phyloP scores from a whole-genome alignment of 2,888 invertebrate species.

The Hydraecia micacea region DNA sequence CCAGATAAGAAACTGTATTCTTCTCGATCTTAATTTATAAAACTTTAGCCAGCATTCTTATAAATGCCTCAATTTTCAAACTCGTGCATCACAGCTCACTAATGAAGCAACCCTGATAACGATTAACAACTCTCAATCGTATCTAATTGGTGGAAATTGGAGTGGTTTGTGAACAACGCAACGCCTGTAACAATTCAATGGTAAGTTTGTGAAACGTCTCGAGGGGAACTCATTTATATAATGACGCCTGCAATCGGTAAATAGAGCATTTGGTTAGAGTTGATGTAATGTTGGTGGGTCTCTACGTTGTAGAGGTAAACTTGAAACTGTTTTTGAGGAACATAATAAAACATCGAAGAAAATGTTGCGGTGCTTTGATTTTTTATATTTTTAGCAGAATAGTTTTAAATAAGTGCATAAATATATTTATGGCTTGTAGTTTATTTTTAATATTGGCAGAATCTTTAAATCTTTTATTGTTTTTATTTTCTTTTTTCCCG shows the following conservation, averaged over 20 bases:
- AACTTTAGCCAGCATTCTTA: no score
- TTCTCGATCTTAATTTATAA: no score
- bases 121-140: slow-evolving; percentile 62
- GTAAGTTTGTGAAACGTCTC: slow-evolving; percentile 75
- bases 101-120: slow-evolving; percentile 55
- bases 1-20: no score
- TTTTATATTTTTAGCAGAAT: background rate
- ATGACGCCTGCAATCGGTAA: slow-evolving; percentile 65
- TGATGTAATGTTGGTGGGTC: slow-evolving; percentile 53
- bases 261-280: slow-evolving; percentile 58
- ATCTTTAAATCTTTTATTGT: background rate
- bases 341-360: background rate
- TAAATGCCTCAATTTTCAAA: background rate
- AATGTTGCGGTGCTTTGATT: background rate
- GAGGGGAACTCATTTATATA: slow-evolving; percentile 69
- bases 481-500: background rate
- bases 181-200: slow-evolving; percentile 70
- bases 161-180: slow-evolving; percentile 62
- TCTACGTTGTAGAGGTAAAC: slow-evolving; percentile 1
- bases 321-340: slow-evolving; percentile 7
- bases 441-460: background rate
- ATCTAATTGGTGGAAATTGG: slow-evolving; percentile 68
- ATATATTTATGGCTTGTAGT: background rate
- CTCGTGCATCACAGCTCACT: slow-evolving; percentile 28
- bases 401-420: background rate